Evolutionary conservation across 1,140 invertebrate species (phyloP), one percentile per base, ranked within the genome.

Genomic region (Meloidogyne exigua): DNA sequence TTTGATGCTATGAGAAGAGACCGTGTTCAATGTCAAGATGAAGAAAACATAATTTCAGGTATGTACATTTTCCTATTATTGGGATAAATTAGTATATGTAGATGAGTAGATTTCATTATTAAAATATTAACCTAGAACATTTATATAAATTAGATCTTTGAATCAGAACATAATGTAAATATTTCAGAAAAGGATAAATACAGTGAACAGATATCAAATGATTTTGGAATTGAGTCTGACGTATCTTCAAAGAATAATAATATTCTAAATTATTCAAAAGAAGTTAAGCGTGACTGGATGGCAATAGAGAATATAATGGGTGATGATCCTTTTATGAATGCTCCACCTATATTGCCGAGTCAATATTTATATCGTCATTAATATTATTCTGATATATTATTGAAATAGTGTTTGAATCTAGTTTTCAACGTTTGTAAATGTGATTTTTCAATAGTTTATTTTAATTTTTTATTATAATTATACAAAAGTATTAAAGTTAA

Each of bases 1-100:
- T 84, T 84, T 63, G 82, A 84, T 44, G 72, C 85, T 64, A 36
- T 84, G 21, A 73, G 78, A 67, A 82, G 82, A 64, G 74, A 62
- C 39, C 62, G 69, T 28, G 36, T 71, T n/a, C 13, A 49, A 11
- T 42, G 26, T 13, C 69, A 71, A 42, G 23, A 21, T 15, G 26
- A 44, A 36, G 69, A 71, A n/a, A 57, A 26, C 18, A 7, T 25
- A 71, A 42, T 25, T 21, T 57, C n/a, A n/a, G 49, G 49, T 57
- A 57, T n/a, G 21, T n/a, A 15, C 13, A n/a, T 57, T 15, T 44
- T 44, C 15, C 2, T 15, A 15, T 13, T 13, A 15, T 44, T 15
- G 15, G 12, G 42, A 15, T 39, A 39, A 7, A 39, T 39, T 39
- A 7, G 2, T 32, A 3, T 3, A 32, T n/a, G n/a, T n/a, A n/a